Percentiles rank a stretch among this genome's conserved stretches.
These are phyloP conservation scores for Spodoptera litura DNA, from an alignment of 1,140 invertebrate species.

Conservation along the genomic window DNA sequence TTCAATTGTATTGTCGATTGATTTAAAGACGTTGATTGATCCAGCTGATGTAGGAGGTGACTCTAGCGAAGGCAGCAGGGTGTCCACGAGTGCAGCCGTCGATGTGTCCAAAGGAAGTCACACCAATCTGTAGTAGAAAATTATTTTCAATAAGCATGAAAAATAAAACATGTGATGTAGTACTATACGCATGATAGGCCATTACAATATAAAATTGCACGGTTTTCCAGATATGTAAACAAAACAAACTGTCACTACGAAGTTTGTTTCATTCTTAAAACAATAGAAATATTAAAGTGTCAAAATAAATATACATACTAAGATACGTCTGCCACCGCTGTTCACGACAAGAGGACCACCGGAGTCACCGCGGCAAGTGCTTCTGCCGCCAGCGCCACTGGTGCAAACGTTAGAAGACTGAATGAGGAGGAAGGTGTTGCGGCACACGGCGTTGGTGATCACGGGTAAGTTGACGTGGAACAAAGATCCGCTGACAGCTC, in stretches of 20 bases:
- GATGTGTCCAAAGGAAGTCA: no score
- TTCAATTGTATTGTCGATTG: no score
- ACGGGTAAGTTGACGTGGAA: constrained; percentile 62
- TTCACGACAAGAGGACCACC: constrained; percentile 58
- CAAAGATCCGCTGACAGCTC: constrained; percentile 34
- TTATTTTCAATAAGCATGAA: no score
- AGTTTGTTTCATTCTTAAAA: no score
- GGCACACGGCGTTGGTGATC: constrained; percentile 62
- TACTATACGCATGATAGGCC: no score
- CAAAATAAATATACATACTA: constrained; percentile 45
- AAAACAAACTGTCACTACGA: no score
- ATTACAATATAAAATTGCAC: background rate
- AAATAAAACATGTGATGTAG: no score
- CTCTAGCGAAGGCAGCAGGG: constrained; percentile 58
- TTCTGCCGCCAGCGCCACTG: constrained; percentile 52
- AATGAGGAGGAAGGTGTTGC: constrained; percentile 35
- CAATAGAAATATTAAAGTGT: no score
- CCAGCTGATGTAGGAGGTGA: constrained; percentile 57
- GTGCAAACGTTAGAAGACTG: constrained; percentile 58
- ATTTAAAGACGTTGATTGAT: constrained; percentile 48
- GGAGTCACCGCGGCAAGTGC: constrained; percentile 60
- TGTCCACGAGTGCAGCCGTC: no score
- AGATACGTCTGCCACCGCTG: constrained; percentile 37
- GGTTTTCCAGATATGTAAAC: background rate
- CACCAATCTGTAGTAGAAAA: no score